Conservation (phyloP, 2,113 vertebrate species). For the Climacteris rufus region DNA sequence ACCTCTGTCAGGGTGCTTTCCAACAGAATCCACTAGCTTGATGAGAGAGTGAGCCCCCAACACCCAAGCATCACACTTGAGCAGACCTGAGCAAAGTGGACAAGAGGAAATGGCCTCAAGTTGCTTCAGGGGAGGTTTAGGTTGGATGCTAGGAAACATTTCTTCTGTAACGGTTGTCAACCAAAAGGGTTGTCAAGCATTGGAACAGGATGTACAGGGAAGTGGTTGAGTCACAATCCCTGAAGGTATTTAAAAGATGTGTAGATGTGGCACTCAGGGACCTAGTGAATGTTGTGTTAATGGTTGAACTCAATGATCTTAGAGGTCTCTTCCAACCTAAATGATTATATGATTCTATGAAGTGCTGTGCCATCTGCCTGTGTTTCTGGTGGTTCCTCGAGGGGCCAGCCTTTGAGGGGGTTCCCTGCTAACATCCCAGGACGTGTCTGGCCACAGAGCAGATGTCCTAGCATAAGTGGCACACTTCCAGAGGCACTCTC, state of each 20-base stretch:
- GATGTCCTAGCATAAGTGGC: neutral
- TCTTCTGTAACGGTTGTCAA: no score
- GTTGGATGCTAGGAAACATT: neutral
- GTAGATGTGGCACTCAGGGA: neutral
- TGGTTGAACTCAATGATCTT: neutral
- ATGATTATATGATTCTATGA: neutral
- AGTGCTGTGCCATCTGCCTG: neutral
- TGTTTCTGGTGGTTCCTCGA: neutral
- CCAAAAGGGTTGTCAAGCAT: neutral
- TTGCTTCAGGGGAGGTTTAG: neutral
- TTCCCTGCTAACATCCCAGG: neutral
- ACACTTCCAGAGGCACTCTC: neutral
- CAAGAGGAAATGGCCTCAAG: neutral
- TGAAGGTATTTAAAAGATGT: neutral
- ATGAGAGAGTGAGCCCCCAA: neutral
- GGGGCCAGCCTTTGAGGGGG: neutral
- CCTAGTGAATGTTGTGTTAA: neutral
- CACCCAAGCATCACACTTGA: neutral
- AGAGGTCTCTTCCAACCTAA: neutral
- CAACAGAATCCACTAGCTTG: neutral
- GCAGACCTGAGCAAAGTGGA: rapidly evolving
- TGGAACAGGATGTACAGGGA: neutral
- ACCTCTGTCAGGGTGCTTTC: neutral
- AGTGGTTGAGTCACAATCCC: neutral
- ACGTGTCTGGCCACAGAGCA: neutral